Evolutionary conservation across 2,888 invertebrate genomes (phyloP), one percentile per base, ranked within the genome.

Genomic region (Acanthacorydalis orientalis): DNA sequence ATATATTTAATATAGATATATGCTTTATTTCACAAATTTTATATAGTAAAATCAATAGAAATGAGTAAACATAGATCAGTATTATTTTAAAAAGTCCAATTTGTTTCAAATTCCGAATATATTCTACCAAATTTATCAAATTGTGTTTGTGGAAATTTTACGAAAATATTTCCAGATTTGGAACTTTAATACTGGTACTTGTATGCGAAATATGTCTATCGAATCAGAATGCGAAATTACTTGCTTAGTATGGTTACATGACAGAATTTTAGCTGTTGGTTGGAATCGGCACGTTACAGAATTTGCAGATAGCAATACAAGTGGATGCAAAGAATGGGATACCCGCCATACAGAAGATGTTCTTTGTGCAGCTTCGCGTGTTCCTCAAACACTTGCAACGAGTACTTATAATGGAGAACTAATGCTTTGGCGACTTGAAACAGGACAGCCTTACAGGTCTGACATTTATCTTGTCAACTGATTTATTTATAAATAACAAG

Each of bases 171-270:
- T 37, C 9, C 37, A 77, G 69, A 72, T 87, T 33, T 90, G 90
- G 90, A 84, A 87, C 63, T 88, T 87, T 58, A 86, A 84, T 59
- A 81, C 82, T 23, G 86, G 86, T 0, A 72, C 75, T 7, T 84
- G 85, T 55, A 60, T 86, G 51, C 68, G 81, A 51, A 75, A 75
- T 47, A 77, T 87, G 77, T 63, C 66, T 31, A 76, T 80, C 15
- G 75, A 75, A 52, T 64, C 69, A 48, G 73, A 74, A 57, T 72
- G 73, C 61, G 78, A 74, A 56, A 72, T 74, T 1, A 74, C 73
- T 7, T 64, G 63, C 39, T 70, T 75, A 41, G 71, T 75, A 54
- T 77, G 77, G 77, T 69, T 57, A 4, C 60, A 59, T 44, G 59
- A 57, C 40, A 72, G 83, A 55, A 83, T 90, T 52, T 64, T 88